Conservation (phyloP, 2,797 vertebrate species). For the Hydrocynus forskahlii region DNA sequence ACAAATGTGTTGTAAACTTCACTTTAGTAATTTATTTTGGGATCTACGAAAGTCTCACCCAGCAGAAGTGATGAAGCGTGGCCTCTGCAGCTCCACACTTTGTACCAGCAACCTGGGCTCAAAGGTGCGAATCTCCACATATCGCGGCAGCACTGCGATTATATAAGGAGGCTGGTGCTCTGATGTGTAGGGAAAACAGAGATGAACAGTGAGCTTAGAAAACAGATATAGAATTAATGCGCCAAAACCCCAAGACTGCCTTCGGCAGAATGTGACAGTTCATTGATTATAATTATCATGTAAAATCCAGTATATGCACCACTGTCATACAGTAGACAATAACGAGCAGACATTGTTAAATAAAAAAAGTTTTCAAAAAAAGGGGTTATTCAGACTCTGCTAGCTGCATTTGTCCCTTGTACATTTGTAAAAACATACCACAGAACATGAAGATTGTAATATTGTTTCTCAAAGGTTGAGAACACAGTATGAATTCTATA, state of each 20-base stretch:
- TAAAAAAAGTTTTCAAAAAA: no score
- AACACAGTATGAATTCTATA: background rate
- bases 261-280: background rate
- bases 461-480: background rate
- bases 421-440: background rate
- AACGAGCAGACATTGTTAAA: no score
- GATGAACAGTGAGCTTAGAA: background rate
- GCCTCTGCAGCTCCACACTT: conserved; percentile 95
- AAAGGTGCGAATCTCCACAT: conserved; percentile 95
- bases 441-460: background rate
- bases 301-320: background rate
- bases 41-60: conserved; percentile 77
- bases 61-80: conserved; percentile 94
- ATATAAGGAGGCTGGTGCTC: conserved; percentile 98
- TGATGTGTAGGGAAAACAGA: conserved; percentile 56
- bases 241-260: background rate
- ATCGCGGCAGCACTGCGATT: conserved; percentile 93
- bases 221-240: background rate
- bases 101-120: conserved; percentile 95
- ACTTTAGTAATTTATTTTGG: background rate
- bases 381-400: no score
- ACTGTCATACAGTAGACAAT: background rate
- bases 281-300: no score
- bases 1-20: background rate
- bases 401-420: no score